Evolutionary conservation across 2,888 invertebrate species (phyloP).

Genomic region (Pardosa pseudoannulata): DNA sequence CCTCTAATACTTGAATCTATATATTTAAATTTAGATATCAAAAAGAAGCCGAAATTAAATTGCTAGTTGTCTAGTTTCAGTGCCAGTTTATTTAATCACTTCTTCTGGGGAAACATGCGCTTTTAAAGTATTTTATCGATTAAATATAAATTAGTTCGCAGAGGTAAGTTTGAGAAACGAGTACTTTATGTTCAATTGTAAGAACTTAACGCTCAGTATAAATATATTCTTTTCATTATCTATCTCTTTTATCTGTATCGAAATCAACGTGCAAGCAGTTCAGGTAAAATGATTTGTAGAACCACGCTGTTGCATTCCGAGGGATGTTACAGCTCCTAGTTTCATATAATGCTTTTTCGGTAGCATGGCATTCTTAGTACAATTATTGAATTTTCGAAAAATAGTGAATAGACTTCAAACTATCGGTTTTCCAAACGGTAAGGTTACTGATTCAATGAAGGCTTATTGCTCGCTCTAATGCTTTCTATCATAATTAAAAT

Average conservation of each 20-base stretch:
- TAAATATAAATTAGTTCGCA: constrained; percentile 3
- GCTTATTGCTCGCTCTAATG: background rate
- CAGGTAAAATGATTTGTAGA: background rate
- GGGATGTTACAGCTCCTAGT: background rate
- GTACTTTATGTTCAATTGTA: background rate
- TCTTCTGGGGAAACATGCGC: background rate
- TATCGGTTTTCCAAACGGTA: background rate
- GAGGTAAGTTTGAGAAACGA: background rate
- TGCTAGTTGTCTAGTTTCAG: background rate
- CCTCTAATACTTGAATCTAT: no score
- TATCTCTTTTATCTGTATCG: background rate
- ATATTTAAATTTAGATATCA: no score
- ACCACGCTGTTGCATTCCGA: background rate
- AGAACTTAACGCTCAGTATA: background rate
- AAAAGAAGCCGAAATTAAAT: background rate
- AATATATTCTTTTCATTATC: background rate
- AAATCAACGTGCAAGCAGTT: background rate
- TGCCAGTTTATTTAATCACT: background rate
- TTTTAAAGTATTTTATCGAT: background rate
- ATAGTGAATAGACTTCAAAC: constrained; percentile 1
- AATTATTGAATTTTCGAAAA: constrained; percentile 11
- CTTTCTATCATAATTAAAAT: constrained; percentile 1
- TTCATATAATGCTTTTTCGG: background rate
- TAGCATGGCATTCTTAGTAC: background rate
- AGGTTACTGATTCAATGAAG: background rate